phyloP scores from a whole-genome alignment of 2,797 vertebrate species.

The Sebastes vulpes region DNA sequence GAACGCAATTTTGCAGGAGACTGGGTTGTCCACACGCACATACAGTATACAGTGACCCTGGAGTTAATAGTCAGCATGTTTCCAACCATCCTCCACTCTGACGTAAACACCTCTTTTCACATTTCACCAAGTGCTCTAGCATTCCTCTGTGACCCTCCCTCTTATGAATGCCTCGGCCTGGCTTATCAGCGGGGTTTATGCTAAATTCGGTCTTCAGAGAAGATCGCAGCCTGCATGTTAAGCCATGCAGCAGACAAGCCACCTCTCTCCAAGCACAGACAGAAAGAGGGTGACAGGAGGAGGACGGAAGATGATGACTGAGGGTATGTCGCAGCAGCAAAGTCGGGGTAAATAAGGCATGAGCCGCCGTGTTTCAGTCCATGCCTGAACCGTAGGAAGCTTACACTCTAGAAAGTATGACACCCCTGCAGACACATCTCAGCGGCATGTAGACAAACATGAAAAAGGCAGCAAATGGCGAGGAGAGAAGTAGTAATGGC shows the following conservation, averaged over 20 bases:
- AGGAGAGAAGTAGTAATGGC: background rate
- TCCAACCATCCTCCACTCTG: constrained; percentile 15
- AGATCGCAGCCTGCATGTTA: constrained; percentile 46
- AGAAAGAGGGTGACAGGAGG: constrained; percentile 9
- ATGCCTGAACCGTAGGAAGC: background rate
- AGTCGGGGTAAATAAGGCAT: constrained; percentile 63
- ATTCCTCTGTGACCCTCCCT: constrained; percentile 19
- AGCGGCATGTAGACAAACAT: background rate
- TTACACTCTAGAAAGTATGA: background rate
- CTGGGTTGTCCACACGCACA: background rate
- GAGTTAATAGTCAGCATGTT: constrained; percentile 43
- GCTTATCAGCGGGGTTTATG: constrained; percentile 68
- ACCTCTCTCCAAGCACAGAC: constrained; percentile 11
- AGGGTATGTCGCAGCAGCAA: constrained; percentile 23
- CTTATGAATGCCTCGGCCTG: constrained; percentile 32
- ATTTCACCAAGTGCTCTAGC: constrained; percentile 11
- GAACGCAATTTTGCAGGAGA: no score
- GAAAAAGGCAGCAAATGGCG: constrained; percentile 1
- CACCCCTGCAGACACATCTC: constrained; percentile 13
- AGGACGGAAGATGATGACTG: constrained; percentile 23
- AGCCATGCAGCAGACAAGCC: constrained; percentile 52
- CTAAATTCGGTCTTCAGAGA: constrained; percentile 54
- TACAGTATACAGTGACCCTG: background rate
- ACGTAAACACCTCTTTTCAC: constrained; percentile 49
- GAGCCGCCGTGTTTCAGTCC: constrained; percentile 36